Conservation (phyloP, 1,140 invertebrate genomes). For the Heliconius hewitsoni region DNA sequence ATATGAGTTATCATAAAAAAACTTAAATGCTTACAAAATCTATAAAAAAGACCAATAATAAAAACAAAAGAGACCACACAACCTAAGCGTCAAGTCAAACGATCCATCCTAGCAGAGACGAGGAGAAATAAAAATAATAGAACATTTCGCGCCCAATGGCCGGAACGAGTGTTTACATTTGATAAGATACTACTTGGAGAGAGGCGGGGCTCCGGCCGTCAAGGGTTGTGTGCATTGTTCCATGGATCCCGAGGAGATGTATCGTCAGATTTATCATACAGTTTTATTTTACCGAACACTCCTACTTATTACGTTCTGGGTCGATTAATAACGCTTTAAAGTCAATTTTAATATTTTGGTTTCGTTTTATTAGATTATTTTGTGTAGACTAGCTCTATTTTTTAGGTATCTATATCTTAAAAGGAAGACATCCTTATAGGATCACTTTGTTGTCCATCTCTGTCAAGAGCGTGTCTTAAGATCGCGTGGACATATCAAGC, state of each 20-base stretch:
- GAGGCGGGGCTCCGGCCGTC: slow-evolving; percentile 21
- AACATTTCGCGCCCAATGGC: slow-evolving; percentile 64
- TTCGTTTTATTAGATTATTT: too few relatives aligned
- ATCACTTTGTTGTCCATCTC: too few relatives aligned
- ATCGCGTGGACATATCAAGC: too few relatives aligned
- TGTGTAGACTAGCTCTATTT: too few relatives aligned
- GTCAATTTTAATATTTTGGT: too few relatives aligned
- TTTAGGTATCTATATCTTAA: too few relatives aligned
- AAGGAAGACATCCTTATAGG: too few relatives aligned
- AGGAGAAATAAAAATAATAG: slow-evolving; percentile 73
- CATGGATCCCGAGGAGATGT: slow-evolving; percentile 16
- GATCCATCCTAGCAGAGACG: slow-evolving; percentile 50
- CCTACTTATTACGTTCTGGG: neutral
- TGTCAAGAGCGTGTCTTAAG: too few relatives aligned
- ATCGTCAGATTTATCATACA: slow-evolving; percentile 24
- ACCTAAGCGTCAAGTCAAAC: slow-evolving; percentile 36
- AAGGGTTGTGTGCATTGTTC: slow-evolving; percentile 32
- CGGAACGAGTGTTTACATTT: slow-evolving; percentile 76
- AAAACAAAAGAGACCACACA: slow-evolving; percentile 33
- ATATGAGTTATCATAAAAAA: neutral
- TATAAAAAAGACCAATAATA: neutral
- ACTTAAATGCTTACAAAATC: neutral
- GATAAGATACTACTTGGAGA: slow-evolving; percentile 60
- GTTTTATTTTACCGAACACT: neutral
- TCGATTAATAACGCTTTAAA: neutral